phyloP scores from a whole-genome alignment of 2,113 vertebrate genomes.

The Corythaeola cristata region DNA sequence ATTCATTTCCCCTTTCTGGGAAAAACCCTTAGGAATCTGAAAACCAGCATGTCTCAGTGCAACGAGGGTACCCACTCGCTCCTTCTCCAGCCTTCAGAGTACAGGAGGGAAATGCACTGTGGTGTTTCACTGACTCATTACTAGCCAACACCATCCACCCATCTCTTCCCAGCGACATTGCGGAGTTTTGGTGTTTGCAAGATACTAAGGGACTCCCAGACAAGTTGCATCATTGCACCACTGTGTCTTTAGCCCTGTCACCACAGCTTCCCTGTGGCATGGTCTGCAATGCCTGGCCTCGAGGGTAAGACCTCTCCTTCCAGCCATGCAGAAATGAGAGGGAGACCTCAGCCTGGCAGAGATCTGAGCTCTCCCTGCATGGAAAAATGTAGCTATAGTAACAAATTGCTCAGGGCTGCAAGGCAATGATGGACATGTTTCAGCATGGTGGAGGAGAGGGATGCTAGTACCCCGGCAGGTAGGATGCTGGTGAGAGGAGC shows the following conservation, averaged over 20 bases:
- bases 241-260: neutral
- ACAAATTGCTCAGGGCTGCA: rapidly evolving
- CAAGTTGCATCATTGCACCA: neutral
- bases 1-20: neutral
- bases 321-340: neutral
- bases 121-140: neutral
- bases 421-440: neutral
- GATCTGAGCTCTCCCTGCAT: neutral
- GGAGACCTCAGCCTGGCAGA: neutral
- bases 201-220: rapidly evolving
- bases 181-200: neutral
- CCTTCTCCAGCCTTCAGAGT: neutral
- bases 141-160: neutral
- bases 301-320: neutral
- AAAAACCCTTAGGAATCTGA: neutral
- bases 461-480: neutral
- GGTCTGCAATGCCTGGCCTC: neutral
- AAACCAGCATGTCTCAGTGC: neutral
- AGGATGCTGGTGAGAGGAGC: neutral
- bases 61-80: neutral
- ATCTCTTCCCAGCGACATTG: neutral
- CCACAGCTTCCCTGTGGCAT: rapidly evolving
- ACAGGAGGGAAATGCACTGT: neutral
- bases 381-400: neutral
- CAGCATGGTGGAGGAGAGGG: neutral